A percentile compares a stretch with the other conserved stretches of the same genome.
These are phyloP conservation scores for Papilio glaucus DNA, from an alignment of 1,140 invertebrate genomes.

Conservation along the genomic window DNA sequence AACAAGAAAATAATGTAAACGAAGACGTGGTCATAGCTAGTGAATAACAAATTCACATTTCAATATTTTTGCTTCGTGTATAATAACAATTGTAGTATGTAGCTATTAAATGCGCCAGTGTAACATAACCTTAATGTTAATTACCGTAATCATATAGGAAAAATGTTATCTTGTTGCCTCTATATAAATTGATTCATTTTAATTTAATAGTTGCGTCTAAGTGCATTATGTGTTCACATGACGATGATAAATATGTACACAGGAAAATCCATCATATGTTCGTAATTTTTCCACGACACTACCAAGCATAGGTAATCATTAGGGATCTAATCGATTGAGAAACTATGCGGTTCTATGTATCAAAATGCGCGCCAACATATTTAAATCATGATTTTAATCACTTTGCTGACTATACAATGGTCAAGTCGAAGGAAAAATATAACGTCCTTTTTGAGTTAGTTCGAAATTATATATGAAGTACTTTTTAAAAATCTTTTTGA, in stretches of 20 bases:
- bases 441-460: too few species aligned
- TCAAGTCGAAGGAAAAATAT: too few species aligned
- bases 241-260: conserved; percentile 8
- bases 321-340: conserved; percentile 15
- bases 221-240: neutral
- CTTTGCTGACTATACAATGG: too few species aligned
- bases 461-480: too few species aligned
- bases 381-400: neutral
- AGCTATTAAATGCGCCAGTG: neutral
- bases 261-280: conserved; percentile 18
- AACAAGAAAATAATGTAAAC: too few species aligned
- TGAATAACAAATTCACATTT: too few species aligned
- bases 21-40: too few species aligned
- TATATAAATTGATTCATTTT: neutral
- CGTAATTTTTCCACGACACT: conserved; percentile 28
- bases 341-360: conserved; percentile 11
- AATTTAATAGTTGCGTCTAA: neutral
- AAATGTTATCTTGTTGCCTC: neutral
- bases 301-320: conserved; percentile 9
- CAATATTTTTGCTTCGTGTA: too few species aligned
- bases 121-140: neutral
- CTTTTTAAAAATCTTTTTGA: too few species aligned
- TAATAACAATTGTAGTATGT: neutral
- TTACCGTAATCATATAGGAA: neutral
- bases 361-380: neutral